These are phyloP conservation scores for Hemicordylus capensis DNA, from an alignment of 2,113 vertebrate species.

Conservation along the genomic window DNA sequence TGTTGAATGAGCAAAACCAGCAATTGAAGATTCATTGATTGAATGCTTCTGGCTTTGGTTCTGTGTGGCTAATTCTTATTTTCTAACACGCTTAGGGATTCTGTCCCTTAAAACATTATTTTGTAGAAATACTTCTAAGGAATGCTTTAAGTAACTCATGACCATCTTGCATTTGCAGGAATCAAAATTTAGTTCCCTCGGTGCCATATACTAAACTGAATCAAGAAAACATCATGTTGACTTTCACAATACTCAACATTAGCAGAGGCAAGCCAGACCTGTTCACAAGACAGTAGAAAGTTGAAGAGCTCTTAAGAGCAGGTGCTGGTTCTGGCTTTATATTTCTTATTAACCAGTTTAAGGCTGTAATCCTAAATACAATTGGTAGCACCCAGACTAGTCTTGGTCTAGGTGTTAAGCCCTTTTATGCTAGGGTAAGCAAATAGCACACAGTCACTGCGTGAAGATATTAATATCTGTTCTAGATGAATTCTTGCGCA, in stretches of 20 bases:
- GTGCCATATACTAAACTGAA: not conserved
- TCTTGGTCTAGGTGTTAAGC: too few relatives aligned
- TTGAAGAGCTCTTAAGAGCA: not conserved
- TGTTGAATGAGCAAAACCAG: not conserved
- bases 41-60: not conserved
- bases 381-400: too few relatives aligned
- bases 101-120: not conserved
- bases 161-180: not conserved
- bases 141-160: not conserved
- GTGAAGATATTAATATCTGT: too few relatives aligned
- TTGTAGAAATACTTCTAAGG: not conserved
- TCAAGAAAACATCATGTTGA: not conserved
- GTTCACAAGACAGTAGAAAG: too few relatives aligned
- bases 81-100: not conserved
- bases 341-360: not conserved
- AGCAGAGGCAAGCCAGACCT: rapidly evolving
- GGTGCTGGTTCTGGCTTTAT: not conserved
- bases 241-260: not conserved
- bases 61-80: not conserved
- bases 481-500: too few relatives aligned
- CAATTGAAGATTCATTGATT: not conserved
- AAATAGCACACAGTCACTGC: too few relatives aligned
- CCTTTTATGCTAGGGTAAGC: too few relatives aligned
- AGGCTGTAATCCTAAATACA: not conserved
- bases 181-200: not conserved